Evolutionary conservation across 2,888 invertebrate species (phyloP).

Genomic region (Drosophila demipolita): DNA sequence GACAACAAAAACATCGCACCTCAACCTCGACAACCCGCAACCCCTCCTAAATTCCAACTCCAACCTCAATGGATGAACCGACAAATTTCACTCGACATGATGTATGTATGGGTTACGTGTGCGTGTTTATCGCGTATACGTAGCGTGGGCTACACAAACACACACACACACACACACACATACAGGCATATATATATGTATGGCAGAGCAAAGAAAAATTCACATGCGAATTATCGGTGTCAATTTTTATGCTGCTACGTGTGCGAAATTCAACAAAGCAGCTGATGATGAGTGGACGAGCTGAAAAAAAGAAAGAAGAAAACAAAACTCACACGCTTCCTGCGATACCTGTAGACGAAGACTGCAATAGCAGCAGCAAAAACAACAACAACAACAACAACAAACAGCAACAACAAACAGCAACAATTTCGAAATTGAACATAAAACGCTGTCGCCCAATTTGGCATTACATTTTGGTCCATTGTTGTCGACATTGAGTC

Average conservation of each 20-base stretch:
- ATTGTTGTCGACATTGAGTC: constrained; percentile 67
- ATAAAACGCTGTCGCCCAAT: constrained; percentile 76
- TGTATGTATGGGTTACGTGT: constrained; percentile 69
- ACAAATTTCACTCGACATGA: constrained; percentile 70
- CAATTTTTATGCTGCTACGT: constrained; percentile 83
- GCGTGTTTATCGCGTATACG: constrained; percentile 74
- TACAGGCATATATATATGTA: constrained; percentile 5
- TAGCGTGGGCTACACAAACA: constrained; percentile 42
- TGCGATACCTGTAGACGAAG: constrained; percentile 60
- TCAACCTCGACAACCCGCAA: neutral
- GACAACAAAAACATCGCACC: neutral
- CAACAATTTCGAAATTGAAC: constrained; percentile 16
- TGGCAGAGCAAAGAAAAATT: constrained; percentile 9
- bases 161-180: constrained; percentile 21
- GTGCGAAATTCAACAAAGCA: constrained; percentile 77
- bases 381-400: constrained; percentile 14
- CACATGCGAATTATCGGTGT: constrained; percentile 73
- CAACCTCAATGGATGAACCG: constrained; percentile 23
- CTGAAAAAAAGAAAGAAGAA: constrained; percentile 9
- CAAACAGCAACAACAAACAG: constrained; percentile 9
- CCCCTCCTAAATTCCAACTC: neutral
- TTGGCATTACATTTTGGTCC: constrained; percentile 72
- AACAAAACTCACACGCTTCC: constrained; percentile 18
- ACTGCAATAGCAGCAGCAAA: constrained; percentile 30
- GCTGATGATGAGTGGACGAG: constrained; percentile 69